These are phyloP conservation scores for Porites australiensis DNA, from an alignment of 64 coral and sea anemone species.

Conservation along the genomic window DNA sequence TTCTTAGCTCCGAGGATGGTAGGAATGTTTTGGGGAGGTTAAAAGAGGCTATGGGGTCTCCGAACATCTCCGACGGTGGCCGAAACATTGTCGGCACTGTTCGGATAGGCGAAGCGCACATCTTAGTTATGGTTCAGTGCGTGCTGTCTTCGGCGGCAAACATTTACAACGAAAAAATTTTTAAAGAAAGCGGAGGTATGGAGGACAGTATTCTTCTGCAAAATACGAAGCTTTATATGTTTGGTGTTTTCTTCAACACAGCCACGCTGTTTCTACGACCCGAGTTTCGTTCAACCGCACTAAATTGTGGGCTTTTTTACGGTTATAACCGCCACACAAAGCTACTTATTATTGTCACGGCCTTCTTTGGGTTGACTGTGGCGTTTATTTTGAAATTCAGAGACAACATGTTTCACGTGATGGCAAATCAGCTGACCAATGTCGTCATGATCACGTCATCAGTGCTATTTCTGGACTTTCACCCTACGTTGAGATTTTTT, in stretches of 20 bases:
- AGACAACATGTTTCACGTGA: slow-evolving; percentile 91
- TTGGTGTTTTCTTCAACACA: slow-evolving; percentile 82
- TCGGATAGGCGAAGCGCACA: slow-evolving; percentile 55
- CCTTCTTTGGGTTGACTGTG: slow-evolving; percentile 71
- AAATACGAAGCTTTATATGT: slow-evolving; percentile 79
- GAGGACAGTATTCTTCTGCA: slow-evolving; percentile 78
- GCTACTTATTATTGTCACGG: slow-evolving; percentile 76
- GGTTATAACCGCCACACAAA: slow-evolving; percentile 76
- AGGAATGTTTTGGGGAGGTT: background rate
- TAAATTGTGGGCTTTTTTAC: slow-evolving; percentile 70
- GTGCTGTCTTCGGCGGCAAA: slow-evolving; percentile 72
- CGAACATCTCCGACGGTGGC: background rate
- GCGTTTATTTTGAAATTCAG: slow-evolving; percentile 83
- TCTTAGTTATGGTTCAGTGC: slow-evolving; percentile 75
- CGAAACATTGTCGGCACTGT: background rate
- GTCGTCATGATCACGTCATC: slow-evolving; percentile 82
- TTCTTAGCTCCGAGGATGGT: background rate
- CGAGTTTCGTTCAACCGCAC: slow-evolving; percentile 56
- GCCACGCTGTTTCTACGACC: slow-evolving; percentile 41
- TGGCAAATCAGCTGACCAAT: slow-evolving; percentile 85
- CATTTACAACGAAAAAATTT: slow-evolving; percentile 92
- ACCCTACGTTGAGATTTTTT: slow-evolving; percentile 71
- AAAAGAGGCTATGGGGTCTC: background rate
- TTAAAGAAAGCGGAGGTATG: slow-evolving; percentile 77
- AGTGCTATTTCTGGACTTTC: slow-evolving; percentile 79